phyloP scores from a whole-genome alignment of 2,888 invertebrate genomes.

The Apoderus coryli region DNA sequence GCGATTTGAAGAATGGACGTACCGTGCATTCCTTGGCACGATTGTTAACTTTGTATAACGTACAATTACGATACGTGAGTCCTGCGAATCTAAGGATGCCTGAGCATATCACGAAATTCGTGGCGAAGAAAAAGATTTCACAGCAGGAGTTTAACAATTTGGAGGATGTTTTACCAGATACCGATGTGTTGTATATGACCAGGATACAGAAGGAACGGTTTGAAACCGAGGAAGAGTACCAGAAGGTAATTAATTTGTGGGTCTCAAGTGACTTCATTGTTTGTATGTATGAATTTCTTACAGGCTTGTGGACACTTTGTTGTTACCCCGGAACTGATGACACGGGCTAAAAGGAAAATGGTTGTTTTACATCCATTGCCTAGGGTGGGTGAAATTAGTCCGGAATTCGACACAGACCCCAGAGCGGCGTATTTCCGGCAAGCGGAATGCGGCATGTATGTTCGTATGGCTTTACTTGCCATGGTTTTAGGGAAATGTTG shows the following conservation, averaged over 20 bases:
- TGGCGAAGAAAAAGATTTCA: constrained; percentile 60
- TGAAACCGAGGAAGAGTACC: constrained; percentile 65
- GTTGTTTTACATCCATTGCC: constrained; percentile 97
- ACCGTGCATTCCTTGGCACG: constrained; percentile 96
- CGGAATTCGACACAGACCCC: constrained; percentile 90
- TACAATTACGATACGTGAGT: constrained; percentile 66
- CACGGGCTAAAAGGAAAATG: constrained; percentile 83
- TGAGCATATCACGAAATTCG: constrained; percentile 62
- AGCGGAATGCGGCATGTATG: constrained; percentile 95
- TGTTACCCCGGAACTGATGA: constrained; percentile 92
- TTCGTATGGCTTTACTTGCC: constrained; percentile 92
- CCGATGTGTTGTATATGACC: constrained; percentile 97
- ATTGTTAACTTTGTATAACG: constrained; percentile 85
- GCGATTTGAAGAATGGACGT: constrained; percentile 93
- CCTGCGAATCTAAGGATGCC: constrained; percentile 87
- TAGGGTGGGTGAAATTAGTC: constrained; percentile 84
- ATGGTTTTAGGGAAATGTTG: constrained; percentile 60
- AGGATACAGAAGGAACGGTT: constrained; percentile 94
- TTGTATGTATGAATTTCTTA: no score
- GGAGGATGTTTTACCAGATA: constrained; percentile 78
- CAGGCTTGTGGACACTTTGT: constrained; percentile 78
- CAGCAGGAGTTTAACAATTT: constrained; percentile 61
- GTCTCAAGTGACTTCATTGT: no score
- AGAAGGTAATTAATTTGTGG: constrained; percentile 43
- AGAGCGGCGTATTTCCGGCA: constrained; percentile 97